A percentile compares a stretch with the other conserved stretches of the same genome.
phyloP scores from a whole-genome alignment of 2,113 vertebrate species.

The Toxotes jaculatrix region DNA sequence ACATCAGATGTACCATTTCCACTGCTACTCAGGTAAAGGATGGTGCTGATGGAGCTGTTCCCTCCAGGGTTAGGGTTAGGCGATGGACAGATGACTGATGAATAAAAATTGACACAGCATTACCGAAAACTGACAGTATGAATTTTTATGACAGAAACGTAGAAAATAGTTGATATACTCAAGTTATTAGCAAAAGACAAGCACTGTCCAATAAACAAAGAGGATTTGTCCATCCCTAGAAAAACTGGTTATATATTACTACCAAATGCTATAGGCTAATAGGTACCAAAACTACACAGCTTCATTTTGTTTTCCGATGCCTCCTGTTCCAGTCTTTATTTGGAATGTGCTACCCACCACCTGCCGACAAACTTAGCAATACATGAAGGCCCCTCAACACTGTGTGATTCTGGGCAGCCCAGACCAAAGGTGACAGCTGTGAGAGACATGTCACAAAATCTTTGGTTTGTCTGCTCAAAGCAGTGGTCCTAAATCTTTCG shows the following conservation, averaged over 20 bases:
- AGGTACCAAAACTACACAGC: neutral
- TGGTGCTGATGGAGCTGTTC: constrained; percentile 51
- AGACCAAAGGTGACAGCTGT: too few species aligned
- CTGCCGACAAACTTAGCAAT: too few species aligned
- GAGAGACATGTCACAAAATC: too few species aligned
- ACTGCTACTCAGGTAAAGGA: constrained; percentile 45
- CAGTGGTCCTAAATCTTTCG: too few species aligned
- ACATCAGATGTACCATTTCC: constrained; percentile 59
- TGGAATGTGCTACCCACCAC: too few species aligned
- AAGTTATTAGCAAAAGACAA: neutral
- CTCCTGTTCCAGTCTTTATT: neutral
- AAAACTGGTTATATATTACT: neutral
- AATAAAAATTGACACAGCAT: constrained; percentile 37
- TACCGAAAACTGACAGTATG: too few species aligned
- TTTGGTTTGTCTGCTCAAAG: too few species aligned
- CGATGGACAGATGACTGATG: constrained; percentile 91
- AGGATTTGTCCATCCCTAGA: neutral
- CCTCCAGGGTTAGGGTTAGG: constrained; percentile 60
- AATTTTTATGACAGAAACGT: too few species aligned
- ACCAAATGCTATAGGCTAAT: neutral
- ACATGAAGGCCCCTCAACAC: too few species aligned
- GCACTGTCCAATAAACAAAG: neutral
- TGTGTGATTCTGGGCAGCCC: too few species aligned
- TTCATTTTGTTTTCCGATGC: neutral
- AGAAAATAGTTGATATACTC: too few species aligned